Evolutionary conservation across 2,888 invertebrate genomes (phyloP).

Genomic region (Leistus spinibarbis): DNA sequence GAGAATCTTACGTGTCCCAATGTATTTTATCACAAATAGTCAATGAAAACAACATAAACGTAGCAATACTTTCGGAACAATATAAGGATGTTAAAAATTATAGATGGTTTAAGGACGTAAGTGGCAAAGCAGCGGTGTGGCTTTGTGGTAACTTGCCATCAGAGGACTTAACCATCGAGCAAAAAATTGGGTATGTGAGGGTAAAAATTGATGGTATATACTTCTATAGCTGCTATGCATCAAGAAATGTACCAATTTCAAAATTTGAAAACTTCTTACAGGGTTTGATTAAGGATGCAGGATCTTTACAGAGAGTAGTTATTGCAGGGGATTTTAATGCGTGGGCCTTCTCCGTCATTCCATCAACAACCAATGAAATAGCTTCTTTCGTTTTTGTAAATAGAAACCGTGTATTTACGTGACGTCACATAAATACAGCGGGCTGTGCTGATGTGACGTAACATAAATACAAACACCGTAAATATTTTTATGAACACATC

Average conservation of each 20-base stretch:
- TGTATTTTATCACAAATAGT: no score
- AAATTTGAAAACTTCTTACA: slow-evolving; percentile 33
- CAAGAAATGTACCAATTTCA: slow-evolving; percentile 26
- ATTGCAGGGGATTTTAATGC: slow-evolving; percentile 43
- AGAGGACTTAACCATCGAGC: slow-evolving; percentile 1
- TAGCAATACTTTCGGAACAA: slow-evolving; percentile 39
- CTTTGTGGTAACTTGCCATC: slow-evolving; percentile 13
- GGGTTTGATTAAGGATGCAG: slow-evolving; percentile 36
- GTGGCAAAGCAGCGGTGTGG: slow-evolving; percentile 33
- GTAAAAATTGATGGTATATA: slow-evolving; percentile 30
- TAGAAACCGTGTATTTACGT: no score
- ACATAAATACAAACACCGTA: no score
- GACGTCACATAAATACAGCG: no score
- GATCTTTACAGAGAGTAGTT: slow-evolving; percentile 1
- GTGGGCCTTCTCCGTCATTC: no score
- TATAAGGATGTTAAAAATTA: slow-evolving; percentile 19
- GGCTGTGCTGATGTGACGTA: no score
- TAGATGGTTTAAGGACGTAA: slow-evolving; percentile 32
- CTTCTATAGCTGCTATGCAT: slow-evolving; percentile 42
- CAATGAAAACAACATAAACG: slow-evolving; percentile 25
- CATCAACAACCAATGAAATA: no score
- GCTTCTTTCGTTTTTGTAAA: no score
- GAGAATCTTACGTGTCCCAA: no score
- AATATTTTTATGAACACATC: no score
- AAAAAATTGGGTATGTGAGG: slow-evolving; percentile 31